Base-by-base conservation (phyloP, 2,797 vertebrate species). In the Falco biarmicus region DNA sequence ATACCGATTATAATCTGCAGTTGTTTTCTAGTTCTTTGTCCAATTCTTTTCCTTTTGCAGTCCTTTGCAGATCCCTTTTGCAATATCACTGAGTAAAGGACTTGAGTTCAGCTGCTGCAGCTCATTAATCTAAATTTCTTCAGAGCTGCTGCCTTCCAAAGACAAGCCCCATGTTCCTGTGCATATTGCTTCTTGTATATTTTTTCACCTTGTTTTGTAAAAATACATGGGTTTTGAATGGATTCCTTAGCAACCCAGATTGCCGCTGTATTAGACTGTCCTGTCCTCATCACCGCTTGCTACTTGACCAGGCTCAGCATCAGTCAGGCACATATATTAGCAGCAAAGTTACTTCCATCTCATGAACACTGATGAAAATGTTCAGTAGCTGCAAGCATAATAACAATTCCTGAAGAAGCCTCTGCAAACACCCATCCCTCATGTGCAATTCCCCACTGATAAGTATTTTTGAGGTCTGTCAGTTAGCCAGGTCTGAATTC, bases 71-170 rank as follows among this genome's bases (percentile, higher is more conserved):
- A 22, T 87, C 59, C 13, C 29, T 89, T 84, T 73, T 69, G 54
- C 83, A 88, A 28, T 51, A 48, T 53, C 48, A 45, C 16, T 69
- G 54, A 70, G 60, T 53, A 76, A 88, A 92, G 39, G 60, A 39
- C 61, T 71, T 83, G 25, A 21, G 73, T 88, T 90, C 63, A 60
- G 61, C 45, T 92, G 41, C 86, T 84, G 45, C 61, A 93, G 45
- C 41, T 95, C 73, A 75, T 84, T 93, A 90, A 87, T 87, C 81
- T 79, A 84, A 90, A 84, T 89, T 84, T 59, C 26, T 79, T 84
- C 66, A 54, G 59, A 79, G 37, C 34, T 68, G 18, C 57, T 89
- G 50, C 41, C 66, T 96, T 84, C 37, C 29, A 61, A 74, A 84
- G 66, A 73, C 54, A 71, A 75, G 66, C 81, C 63, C 59, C 12